Percentiles rank a stretch among this genome's conserved stretches.
Conservation (phyloP, 2,113 vertebrate species). For the Mormoops blainvillei region DNA sequence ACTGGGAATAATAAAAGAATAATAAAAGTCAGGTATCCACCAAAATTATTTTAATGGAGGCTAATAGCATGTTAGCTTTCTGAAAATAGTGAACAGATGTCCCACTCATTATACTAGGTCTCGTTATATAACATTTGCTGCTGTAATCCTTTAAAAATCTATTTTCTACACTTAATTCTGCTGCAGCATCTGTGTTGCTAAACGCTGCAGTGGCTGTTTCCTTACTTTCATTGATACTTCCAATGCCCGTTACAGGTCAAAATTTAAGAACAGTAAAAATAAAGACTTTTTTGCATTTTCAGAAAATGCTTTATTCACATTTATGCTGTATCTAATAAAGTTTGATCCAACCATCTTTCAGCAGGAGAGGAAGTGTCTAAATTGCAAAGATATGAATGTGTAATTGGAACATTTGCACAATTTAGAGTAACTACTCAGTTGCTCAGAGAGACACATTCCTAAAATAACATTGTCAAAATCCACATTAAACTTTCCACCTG, state of each 20-base stretch:
- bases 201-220: constrained; percentile 54
- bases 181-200: constrained; percentile 65
- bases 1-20: constrained; percentile 40
- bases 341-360: constrained; percentile 22
- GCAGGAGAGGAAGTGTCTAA: constrained; percentile 54
- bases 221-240: constrained; percentile 50
- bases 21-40: constrained; percentile 67
- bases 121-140: constrained; percentile 58
- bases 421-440: constrained; percentile 68
- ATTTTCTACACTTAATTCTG: constrained; percentile 68
- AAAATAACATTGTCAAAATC: constrained; percentile 46
- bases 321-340: background rate
- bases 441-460: constrained; percentile 52
- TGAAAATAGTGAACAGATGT: constrained; percentile 76
- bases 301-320: constrained; percentile 62
- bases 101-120: constrained; percentile 56
- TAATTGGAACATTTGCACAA: constrained; percentile 67
- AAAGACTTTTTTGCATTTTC: constrained; percentile 52
- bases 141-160: constrained; percentile 68
- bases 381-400: constrained; percentile 62
- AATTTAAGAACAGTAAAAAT: constrained; percentile 42
- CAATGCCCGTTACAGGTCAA: constrained; percentile 47
- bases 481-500: background rate
- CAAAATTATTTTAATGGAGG: constrained; percentile 77
- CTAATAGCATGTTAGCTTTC: constrained; percentile 74